phyloP scores from a whole-genome alignment of 2,888 invertebrate species.

The Cryptus viduatorius region DNA sequence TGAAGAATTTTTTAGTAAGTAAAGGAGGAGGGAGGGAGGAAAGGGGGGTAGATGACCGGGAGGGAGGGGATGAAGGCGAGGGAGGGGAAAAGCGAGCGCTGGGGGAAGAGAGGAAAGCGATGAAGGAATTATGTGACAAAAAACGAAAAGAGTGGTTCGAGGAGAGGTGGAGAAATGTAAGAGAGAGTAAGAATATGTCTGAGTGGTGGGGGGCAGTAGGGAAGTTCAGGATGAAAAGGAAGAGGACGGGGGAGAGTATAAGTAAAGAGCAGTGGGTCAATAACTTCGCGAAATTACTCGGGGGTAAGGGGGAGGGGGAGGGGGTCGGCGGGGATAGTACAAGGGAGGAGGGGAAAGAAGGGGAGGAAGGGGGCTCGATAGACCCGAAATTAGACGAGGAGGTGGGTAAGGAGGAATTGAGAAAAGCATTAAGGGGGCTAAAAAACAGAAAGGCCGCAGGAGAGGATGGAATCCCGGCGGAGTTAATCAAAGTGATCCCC shows the following conservation, averaged over 20 bases:
- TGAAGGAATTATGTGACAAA: conserved; percentile 2
- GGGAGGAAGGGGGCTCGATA: too few species aligned
- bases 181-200: not conserved
- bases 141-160: conserved; percentile 28
- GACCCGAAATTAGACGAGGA: too few species aligned
- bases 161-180: conserved; percentile 25
- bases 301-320: not conserved
- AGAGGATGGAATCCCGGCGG: too few species aligned
- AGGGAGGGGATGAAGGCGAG: not conserved
- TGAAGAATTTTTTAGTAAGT: not conserved
- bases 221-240: conserved; percentile 19
- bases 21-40: not conserved
- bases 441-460: too few species aligned
- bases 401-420: too few species aligned
- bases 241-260: not conserved
- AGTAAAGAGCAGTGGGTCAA: conserved; percentile 18
- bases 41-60: not conserved
- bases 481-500: too few species aligned
- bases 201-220: conserved; percentile 49
- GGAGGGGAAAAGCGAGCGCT: not conserved
- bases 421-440: too few species aligned
- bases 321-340: too few species aligned
- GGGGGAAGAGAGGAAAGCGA: not conserved
- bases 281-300: conserved; percentile 2
- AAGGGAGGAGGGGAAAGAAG: too few species aligned